phyloP scores from a whole-genome alignment of 2,113 vertebrate genomes.

The Nesoenas mayeri region DNA sequence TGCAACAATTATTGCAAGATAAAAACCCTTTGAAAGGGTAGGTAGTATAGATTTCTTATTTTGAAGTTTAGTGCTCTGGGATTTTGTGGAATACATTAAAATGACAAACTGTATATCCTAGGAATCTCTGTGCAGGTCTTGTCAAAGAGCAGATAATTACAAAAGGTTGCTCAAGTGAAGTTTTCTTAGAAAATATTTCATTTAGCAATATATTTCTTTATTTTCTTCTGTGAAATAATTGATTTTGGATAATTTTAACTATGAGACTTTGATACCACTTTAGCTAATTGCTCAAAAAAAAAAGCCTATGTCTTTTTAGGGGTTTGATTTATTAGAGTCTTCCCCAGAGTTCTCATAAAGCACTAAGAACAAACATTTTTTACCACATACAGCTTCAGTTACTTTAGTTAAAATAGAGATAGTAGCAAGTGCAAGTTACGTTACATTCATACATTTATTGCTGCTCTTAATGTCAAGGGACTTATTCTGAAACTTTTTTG shows the following conservation, averaged over 20 bases:
- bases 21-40: not conserved
- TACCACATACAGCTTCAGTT: not conserved
- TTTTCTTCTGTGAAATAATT: not conserved
- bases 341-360: not conserved
- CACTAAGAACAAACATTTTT: not conserved
- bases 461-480: not conserved
- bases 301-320: not conserved
- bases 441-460: slow-evolving; percentile 4
- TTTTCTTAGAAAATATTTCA: not conserved
- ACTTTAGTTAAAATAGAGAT: not conserved
- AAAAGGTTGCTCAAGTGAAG: not conserved
- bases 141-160: not conserved
- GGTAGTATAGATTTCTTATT: not conserved
- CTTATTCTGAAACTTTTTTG: slow-evolving; percentile 44
- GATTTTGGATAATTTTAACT: not conserved
- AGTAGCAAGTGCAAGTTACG: not conserved
- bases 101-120: not conserved
- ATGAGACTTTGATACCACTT: not conserved
- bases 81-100: not conserved
- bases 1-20: not conserved
- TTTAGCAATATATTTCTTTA: not conserved
- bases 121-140: not conserved
- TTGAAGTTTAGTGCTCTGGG: not conserved
- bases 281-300: not conserved
- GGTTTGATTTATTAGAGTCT: not conserved